Conservation (phyloP, 2,888 invertebrate species). For the Thera britannica region DNA sequence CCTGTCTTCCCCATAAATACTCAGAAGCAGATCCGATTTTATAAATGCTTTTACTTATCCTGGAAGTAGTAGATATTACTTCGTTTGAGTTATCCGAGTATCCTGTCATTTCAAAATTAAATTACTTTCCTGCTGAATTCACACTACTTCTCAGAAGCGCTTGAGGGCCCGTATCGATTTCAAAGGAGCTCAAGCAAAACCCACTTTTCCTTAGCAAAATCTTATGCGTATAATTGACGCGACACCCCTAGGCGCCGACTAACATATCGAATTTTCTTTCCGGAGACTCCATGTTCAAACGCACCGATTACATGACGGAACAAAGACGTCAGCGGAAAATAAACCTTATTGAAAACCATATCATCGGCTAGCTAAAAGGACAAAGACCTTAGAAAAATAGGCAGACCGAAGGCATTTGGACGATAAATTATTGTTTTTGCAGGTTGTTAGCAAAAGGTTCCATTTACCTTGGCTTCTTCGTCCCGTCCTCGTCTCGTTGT, state of each 20-base stretch:
- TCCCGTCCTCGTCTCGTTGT: conserved; percentile 15
- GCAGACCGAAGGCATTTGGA: not conserved
- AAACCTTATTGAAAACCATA: conserved; percentile 13
- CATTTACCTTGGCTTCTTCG: conserved; percentile 11
- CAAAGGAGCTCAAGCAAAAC: conserved; percentile 37
- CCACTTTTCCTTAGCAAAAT: conserved; percentile 40
- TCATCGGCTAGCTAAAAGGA: not conserved
- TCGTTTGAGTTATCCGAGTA: conserved; percentile 11
- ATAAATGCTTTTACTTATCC: not conserved
- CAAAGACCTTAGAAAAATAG: conserved; percentile 1
- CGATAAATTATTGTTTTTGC: not conserved
- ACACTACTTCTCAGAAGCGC: conserved; percentile 23
- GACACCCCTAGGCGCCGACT: conserved; percentile 51
- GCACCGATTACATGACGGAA: conserved; percentile 8
- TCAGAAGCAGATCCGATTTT: not conserved
- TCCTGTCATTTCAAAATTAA: conserved; percentile 17
- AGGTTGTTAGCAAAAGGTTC: conserved; percentile 9
- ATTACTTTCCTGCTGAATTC: conserved; percentile 24
- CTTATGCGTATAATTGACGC: conserved; percentile 53
- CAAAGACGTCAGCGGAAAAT: conserved; percentile 6
- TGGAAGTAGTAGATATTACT: not conserved
- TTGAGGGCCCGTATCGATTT: conserved; percentile 32
- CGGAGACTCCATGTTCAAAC: conserved; percentile 49
- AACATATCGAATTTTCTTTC: conserved; percentile 49
- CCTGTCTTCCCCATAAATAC: too few species aligned